These are phyloP conservation scores for Drosophila bocqueti DNA, from an alignment of 1,140 invertebrate genomes.

Conservation along the genomic window DNA sequence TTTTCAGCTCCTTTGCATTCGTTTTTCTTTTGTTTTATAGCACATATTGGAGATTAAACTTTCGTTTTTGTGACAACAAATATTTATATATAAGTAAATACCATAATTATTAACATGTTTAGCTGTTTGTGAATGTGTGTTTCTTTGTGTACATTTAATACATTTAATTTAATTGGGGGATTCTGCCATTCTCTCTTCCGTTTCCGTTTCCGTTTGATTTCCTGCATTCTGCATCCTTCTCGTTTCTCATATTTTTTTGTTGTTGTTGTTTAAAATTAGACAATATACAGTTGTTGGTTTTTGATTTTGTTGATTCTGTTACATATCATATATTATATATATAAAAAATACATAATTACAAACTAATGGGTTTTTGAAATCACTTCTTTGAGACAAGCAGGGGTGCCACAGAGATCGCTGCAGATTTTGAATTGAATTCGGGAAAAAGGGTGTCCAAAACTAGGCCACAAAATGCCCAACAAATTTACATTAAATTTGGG, in stretches of 20 bases:
- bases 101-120: conserved; percentile 63
- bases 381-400: conserved; percentile 71
- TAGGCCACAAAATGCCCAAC: background rate
- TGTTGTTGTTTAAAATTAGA: conserved; percentile 57
- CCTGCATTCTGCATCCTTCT: conserved; percentile 17
- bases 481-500: conserved; percentile 12
- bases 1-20: conserved; percentile 11
- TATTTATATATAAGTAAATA: conserved; percentile 61
- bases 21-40: conserved; percentile 50
- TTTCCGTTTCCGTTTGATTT: conserved; percentile 24
- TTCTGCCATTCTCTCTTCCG: conserved; percentile 21
- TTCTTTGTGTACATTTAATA: conserved; percentile 55
- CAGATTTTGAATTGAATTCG: background rate
- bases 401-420: background rate
- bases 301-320: conserved; percentile 51
- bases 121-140: conserved; percentile 54
- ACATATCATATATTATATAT: conserved; percentile 39
- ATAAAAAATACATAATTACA: conserved; percentile 78
- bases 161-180: conserved; percentile 41
- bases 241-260: conserved; percentile 25
- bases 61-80: conserved; percentile 62
- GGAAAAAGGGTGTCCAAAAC: background rate
- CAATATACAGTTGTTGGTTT: conserved; percentile 50
- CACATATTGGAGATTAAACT: conserved; percentile 72
- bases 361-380: conserved; percentile 60